Evolutionary conservation across 1,140 invertebrate species (phyloP).

Genomic region (Eufriesea mexicana): DNA sequence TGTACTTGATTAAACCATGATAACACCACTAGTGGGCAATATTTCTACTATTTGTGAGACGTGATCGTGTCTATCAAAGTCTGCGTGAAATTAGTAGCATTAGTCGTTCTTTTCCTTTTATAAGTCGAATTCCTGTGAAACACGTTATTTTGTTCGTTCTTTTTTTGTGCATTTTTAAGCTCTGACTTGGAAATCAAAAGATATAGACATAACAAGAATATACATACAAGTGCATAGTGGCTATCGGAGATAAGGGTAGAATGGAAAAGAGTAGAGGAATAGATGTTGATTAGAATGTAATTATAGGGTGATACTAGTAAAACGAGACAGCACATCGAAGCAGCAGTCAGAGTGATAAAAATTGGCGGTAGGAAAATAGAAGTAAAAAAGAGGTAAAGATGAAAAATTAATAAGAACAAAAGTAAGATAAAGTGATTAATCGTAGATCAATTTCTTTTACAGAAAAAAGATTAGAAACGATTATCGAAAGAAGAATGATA

Average conservation of each 20-base stretch:
- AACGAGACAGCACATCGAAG: not conserved
- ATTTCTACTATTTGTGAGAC: slow-evolving; percentile 6
- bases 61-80: slow-evolving; percentile 34
- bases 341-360: not conserved
- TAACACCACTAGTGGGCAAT: not conserved
- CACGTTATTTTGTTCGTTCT: not conserved
- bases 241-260: not conserved
- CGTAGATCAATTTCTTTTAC: not conserved
- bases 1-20: not conserved
- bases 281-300: not conserved
- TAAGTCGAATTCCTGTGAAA: not conserved
- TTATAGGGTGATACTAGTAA: not conserved
- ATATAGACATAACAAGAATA: not conserved
- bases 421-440: not conserved
- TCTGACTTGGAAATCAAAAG: slow-evolving; percentile 2
- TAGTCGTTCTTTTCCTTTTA: not conserved
- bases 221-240: not conserved
- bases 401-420: not conserved
- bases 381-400: not conserved
- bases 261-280: not conserved
- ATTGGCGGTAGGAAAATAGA: no score
- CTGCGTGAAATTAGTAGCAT: slow-evolving; percentile 46
- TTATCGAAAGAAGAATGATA: not conserved
- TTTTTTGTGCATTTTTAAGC: slow-evolving; percentile 42
- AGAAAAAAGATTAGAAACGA: not conserved